Evolutionary conservation across 1,140 invertebrate genomes (phyloP).

Genomic region (Pemphigus obesinymphae): DNA sequence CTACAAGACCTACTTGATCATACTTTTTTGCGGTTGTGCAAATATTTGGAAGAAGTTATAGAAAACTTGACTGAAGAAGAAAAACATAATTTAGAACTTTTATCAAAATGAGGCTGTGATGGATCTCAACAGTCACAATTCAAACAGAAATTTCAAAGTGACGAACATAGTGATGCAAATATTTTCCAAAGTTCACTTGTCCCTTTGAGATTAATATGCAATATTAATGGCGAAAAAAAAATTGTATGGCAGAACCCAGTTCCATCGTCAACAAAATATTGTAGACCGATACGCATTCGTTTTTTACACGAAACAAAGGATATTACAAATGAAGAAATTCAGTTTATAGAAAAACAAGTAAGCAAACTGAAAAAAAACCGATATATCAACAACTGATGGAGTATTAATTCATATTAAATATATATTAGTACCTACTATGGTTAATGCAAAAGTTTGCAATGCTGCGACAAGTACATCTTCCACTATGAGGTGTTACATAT

Average conservation of each 20-base stretch:
- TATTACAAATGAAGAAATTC: neutral
- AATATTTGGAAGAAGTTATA: neutral
- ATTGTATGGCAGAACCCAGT: neutral
- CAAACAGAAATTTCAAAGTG: neutral
- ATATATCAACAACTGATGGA: neutral
- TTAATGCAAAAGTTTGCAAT: conserved; percentile 11
- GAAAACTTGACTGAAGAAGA: neutral
- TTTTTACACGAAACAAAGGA: neutral
- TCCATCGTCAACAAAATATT: neutral
- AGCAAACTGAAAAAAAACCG: neutral
- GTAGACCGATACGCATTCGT: neutral
- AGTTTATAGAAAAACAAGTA: neutral
- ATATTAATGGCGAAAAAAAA: neutral
- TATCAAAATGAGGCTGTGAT: conserved; percentile 1
- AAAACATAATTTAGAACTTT: neutral
- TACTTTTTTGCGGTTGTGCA: neutral
- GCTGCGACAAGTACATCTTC: neutral
- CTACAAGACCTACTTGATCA: neutral
- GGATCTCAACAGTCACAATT: neutral
- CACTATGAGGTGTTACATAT: conserved; percentile 49
- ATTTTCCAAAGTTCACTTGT: neutral
- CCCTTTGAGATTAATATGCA: neutral
- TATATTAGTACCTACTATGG: neutral
- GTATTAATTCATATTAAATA: neutral
- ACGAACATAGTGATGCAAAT: neutral